Base-by-base conservation (phyloP, 2,797 vertebrate species). In the Helicolenus hilgendorfi region DNA sequence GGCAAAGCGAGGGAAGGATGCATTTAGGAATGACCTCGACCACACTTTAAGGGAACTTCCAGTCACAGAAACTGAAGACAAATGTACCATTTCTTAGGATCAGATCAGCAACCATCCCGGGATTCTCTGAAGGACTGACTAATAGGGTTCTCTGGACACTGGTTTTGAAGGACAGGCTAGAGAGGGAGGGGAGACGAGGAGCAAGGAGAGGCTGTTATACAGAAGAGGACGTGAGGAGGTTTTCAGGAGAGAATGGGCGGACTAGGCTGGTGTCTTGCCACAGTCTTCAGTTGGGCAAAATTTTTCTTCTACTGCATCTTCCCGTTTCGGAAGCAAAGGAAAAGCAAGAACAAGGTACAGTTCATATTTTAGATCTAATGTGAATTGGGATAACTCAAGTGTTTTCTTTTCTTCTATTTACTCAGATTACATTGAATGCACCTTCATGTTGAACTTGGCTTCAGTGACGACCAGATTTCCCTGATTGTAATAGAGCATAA, bases 221-320 rank as follows among this genome's bases (percentile, higher is more conserved):
- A n/a, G 63, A 24, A 22, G 79, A 80, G 89, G 84, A 93, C 86
- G 78, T 79, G 75, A 90, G 78, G 72, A 86, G 84, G 67, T 70
- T 79, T 81, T 31, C 55, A 68, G 71, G 65, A 77, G 77, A 95
- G 91, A 68, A 99, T 99, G 98, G 98, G 98, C 81, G 95, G 98
- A 77, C 93, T 98, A 77, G 93, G 96, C 92, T 98, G 98, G 98
- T 99, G 98, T 94, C 97, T 99, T 71, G 91, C 97, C 45, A 96
- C 96, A 10, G 88, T 99, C 90, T 93, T 98, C 94, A 96, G 94
- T 91, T 99, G 98, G 98, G 97, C 98, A 29, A 98, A 98, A 95
- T 98, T 97, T 85, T 86, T 98, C 78, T 97, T 98, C 92, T 97
- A 94, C 69, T 99, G 98, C 93, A 91, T 99, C 79, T 97, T 98